Base-by-base conservation (phyloP, 2,888 invertebrate species). In the Ennomos quercinarius region DNA sequence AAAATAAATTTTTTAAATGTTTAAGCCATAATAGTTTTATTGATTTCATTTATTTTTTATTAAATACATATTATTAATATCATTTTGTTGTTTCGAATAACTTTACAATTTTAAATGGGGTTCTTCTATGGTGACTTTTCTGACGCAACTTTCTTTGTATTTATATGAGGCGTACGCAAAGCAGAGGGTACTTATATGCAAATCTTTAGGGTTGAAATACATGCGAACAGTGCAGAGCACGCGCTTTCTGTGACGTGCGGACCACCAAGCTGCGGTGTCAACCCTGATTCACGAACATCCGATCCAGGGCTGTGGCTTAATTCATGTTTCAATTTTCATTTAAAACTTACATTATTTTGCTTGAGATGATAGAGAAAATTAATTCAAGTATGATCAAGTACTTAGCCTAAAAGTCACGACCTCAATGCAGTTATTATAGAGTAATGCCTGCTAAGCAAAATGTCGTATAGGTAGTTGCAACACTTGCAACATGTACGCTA, bases 251-350 rank as follows among this genome's bases (percentile, higher is more conserved):
- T 89, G 91, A 92, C 84, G 86, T 77, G 85, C 76, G 80, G 91
- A 92, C 91, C 91, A 92, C 91, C 91, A 78, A 74, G 87, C 81
- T 71, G 74, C 83, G 72, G 86, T 86, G 89, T 78, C 91, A 91
- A 81, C 90, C 89, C 89, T 91, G 91, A 92, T 90, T 87, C 91
- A 92, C 84, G 80, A 78, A 76, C 82, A 69, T 77, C 56, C 62
- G 50, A 57, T 39, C 10, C 81, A 90, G 86, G 91, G 91, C 68
- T 91, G 27, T 27, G 81, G 12, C 76, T 38, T 27, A 6, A 2
- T 27, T 27, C 5, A 17, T 27, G 27, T 27, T 27, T 27, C 4
- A 27, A 27, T 0, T 6, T 6, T 27, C 27, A 27, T 27, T 27
- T 27, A 4, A 27, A 27, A 27, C 4, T 17, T 17, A 17, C 4